Evolutionary conservation across 1,140 invertebrate species (phyloP).

Genomic region (Branchinecta lynchi): DNA sequence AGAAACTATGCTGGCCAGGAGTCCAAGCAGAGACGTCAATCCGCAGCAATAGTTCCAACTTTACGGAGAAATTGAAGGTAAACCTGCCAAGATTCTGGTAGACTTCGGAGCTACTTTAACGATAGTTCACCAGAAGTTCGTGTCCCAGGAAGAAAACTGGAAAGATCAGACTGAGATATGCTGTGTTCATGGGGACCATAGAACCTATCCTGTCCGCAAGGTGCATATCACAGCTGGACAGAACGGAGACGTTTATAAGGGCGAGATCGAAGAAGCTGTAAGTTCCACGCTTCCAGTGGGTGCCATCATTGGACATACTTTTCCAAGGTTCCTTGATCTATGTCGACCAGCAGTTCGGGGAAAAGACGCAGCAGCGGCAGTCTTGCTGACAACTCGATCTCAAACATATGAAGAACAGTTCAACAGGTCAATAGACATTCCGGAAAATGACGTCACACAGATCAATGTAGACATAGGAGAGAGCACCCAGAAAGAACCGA

Average conservation of each 20-base stretch:
- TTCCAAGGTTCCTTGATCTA: not conserved
- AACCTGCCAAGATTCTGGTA: not conserved
- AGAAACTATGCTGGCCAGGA: not conserved
- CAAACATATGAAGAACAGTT: not conserved
- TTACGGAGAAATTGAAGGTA: not conserved
- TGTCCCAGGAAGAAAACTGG: not conserved
- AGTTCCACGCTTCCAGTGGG: not conserved
- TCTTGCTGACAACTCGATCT: not conserved
- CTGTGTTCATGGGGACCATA: constrained; percentile 1
- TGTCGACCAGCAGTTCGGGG: not conserved
- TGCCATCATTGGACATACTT: not conserved
- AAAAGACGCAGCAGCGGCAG: not conserved
- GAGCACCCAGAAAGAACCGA: not conserved
- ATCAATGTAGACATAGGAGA: not conserved
- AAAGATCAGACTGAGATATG: not conserved
- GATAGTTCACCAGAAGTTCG: not conserved
- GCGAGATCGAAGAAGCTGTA: not conserved
- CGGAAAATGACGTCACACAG: not conserved
- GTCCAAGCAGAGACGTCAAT: not conserved
- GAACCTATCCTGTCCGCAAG: not conserved
- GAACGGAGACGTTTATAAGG: not conserved
- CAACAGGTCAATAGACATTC: not conserved
- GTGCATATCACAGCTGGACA: not conserved
- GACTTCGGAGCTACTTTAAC: not conserved
- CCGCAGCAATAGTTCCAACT: not conserved